phyloP scores from a whole-genome alignment of 35 echinoderm and acorn worm species.

The Acanthaster planci region DNA sequence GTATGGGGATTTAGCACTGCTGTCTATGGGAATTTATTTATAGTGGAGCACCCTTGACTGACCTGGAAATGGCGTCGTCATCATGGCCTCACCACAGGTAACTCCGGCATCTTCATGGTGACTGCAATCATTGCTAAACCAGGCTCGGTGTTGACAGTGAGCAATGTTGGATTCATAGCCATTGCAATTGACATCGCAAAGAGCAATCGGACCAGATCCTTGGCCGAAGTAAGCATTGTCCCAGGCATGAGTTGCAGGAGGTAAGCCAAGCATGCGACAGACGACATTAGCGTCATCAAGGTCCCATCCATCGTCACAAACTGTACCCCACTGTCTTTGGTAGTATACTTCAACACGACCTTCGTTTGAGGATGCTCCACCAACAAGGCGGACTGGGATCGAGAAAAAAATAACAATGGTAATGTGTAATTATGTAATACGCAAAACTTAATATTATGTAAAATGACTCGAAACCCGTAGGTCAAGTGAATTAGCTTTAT shows the following conservation, averaged over 20 bases:
- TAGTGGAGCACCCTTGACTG: too few species aligned
- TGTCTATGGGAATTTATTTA: too few species aligned
- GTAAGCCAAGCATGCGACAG: constrained; percentile 38
- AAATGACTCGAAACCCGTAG: too few species aligned
- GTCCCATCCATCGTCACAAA: constrained; percentile 56
- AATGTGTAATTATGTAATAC: too few species aligned
- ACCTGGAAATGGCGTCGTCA: too few species aligned
- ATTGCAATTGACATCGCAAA: not conserved
- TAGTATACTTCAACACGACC: constrained; percentile 44
- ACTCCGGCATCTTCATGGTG: not conserved
- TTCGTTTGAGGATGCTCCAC: constrained; percentile 10
- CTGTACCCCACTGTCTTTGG: constrained; percentile 43
- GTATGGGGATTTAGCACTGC: too few species aligned
- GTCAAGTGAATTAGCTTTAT: too few species aligned
- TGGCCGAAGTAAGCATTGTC: not conserved
- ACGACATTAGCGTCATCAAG: constrained; percentile 37
- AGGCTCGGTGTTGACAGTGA: not conserved
- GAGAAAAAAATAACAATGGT: too few species aligned
- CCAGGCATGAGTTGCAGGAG: not conserved
- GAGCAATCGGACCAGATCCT: not conserved
- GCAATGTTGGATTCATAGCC: not conserved
- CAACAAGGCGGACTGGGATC: constrained; percentile 11
- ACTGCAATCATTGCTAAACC: not conserved
- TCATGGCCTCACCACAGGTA: not conserved
- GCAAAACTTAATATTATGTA: too few species aligned